These are phyloP conservation scores for Channallabes apus DNA, from an alignment of 2,797 vertebrate genomes.

Conservation along the genomic window DNA sequence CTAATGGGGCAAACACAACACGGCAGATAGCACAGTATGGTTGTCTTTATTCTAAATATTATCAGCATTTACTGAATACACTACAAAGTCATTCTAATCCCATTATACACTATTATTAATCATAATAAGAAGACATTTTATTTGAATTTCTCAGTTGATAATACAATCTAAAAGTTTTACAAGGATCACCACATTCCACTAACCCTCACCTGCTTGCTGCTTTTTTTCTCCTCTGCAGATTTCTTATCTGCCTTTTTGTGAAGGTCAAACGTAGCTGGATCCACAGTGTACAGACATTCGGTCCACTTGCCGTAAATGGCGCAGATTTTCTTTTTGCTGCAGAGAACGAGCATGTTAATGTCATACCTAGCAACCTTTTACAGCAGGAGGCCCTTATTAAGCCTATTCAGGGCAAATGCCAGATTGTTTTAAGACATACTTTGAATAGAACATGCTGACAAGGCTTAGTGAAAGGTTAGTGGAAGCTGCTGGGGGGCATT, in stretches of 20 bases:
- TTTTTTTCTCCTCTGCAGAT: conserved; percentile 84
- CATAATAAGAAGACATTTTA: background rate
- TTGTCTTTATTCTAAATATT: background rate
- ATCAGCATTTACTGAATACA: background rate
- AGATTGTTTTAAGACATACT: background rate
- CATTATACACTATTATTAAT: background rate
- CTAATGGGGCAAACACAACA: conserved; percentile 47
- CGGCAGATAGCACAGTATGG: background rate
- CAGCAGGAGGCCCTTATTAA: background rate
- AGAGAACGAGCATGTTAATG: conserved; percentile 11
- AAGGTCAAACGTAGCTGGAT: conserved; percentile 81
- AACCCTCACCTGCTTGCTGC: conserved; percentile 76
- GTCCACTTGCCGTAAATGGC: conserved; percentile 98
- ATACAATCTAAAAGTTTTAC: background rate
- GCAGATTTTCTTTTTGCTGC: conserved; percentile 93
- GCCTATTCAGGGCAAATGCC: background rate
- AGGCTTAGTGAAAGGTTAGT: background rate
- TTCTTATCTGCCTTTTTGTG: conserved; percentile 92
- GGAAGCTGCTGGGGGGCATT: background rate
- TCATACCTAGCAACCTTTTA: background rate
- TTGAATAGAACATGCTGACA: background rate
- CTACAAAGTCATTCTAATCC: background rate
- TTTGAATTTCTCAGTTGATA: background rate
- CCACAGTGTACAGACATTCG: conserved; percentile 89
- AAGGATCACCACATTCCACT: background rate